Evolutionary conservation across 2,797 vertebrate species (phyloP).

Genomic region (Stomatorhinus walkeri): DNA sequence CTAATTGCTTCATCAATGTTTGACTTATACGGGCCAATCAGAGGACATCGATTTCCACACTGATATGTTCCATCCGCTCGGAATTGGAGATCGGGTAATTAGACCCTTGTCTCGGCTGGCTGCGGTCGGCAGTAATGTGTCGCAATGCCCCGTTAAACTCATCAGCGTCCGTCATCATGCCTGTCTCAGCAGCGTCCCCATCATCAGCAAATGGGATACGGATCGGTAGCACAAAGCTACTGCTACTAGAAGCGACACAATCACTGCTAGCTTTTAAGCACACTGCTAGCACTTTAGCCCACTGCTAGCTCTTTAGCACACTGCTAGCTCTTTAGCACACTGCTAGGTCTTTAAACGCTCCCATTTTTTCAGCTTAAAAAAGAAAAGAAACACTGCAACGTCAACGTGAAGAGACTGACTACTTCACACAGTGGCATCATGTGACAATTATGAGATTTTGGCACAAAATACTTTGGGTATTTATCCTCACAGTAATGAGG

Average conservation of each 20-base stretch:
- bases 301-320: too few relatives aligned
- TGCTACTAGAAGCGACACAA: neutral
- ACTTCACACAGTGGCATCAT: neutral
- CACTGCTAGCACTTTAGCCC: too few relatives aligned
- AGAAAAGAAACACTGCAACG: neutral
- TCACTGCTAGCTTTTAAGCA: neutral
- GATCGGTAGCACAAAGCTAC: neutral
- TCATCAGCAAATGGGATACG: neutral
- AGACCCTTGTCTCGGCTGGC: neutral
- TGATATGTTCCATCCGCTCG: neutral
- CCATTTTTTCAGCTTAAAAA: neutral
- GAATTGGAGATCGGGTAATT: neutral
- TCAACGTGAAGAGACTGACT: neutral
- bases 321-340: too few relatives aligned
- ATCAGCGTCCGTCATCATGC: neutral
- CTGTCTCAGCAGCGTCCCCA: neutral
- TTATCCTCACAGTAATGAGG: neutral
- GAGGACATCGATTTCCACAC: neutral
- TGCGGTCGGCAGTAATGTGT: neutral
- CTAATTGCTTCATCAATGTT: conserved; percentile 16
- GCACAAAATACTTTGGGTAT: neutral
- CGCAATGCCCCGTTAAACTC: neutral
- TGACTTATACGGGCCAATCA: conserved; percentile 9
- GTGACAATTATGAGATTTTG: neutral
- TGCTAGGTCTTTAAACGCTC: neutral